Evolutionary conservation across 1,140 invertebrate species (phyloP).

Genomic region (Diabrotica virgifera): DNA sequence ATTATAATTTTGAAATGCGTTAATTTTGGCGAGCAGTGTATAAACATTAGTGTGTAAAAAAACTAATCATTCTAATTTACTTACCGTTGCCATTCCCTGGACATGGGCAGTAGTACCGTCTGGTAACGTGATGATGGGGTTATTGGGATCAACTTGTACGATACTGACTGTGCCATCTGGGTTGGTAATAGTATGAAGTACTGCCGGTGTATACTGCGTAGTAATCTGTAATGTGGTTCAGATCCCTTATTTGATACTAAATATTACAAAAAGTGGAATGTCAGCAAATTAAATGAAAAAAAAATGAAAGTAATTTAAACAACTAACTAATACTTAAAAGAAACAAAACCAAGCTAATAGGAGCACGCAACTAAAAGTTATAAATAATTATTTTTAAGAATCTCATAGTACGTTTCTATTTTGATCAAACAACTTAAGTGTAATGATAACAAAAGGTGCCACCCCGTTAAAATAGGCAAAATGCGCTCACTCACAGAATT

Average conservation of each 20-base stretch:
- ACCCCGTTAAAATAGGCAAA: no score
- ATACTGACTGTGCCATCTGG: conserved; percentile 94
- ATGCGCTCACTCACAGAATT: no score
- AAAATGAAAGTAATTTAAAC: conserved; percentile 12
- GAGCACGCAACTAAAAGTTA: conserved; percentile 20
- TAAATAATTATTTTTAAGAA: conserved; percentile 5
- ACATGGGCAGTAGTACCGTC: conserved; percentile 96
- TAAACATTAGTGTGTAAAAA: no score
- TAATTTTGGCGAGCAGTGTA: no score
- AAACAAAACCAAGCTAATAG: conserved; percentile 45
- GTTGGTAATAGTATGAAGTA: conserved; percentile 94
- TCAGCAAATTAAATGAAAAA: background rate
- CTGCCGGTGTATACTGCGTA: conserved; percentile 81
- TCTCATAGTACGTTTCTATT: no score
- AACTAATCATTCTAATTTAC: conserved; percentile 28
- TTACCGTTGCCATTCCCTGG: conserved; percentile 81
- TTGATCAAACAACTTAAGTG: no score
- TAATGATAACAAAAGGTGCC: no score
- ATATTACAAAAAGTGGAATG: background rate
- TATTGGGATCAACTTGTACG: conserved; percentile 93
- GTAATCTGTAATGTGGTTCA: conserved; percentile 52
- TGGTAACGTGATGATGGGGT: conserved; percentile 90
- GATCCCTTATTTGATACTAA: background rate
- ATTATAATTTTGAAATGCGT: no score
- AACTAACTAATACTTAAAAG: conserved; percentile 24